Conservation (phyloP, 1,140 invertebrate genomes). For the Aphaenogaster ashmeadi region DNA sequence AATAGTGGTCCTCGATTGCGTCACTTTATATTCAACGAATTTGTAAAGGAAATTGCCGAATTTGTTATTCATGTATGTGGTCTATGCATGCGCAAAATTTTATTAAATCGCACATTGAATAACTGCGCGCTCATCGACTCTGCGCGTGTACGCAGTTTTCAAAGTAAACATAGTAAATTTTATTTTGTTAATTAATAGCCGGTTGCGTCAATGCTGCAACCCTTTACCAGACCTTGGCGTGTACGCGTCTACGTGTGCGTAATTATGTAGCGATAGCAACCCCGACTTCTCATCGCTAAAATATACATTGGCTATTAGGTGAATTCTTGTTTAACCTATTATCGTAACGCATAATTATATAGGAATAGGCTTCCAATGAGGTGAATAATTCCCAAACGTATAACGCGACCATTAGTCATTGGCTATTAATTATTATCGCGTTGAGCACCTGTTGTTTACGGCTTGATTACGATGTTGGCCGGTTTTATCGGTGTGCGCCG, state of each 20-base stretch:
- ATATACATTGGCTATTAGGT: conserved; percentile 57
- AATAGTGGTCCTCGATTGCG: conserved; percentile 37
- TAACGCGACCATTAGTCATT: conserved; percentile 53
- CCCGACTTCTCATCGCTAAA: conserved; percentile 21
- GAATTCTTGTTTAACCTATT: conserved; percentile 61
- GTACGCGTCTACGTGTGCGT: neutral
- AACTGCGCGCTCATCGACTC: neutral
- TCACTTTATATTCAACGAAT: conserved; percentile 44
- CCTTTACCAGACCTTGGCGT: neutral
- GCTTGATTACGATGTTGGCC: conserved; percentile 51
- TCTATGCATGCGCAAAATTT: neutral
- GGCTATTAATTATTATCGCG: conserved; percentile 64
- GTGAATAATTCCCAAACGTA: conserved; percentile 61
- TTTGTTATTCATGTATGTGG: conserved; percentile 38
- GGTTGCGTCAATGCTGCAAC: neutral
- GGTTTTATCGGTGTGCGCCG: conserved; percentile 45
- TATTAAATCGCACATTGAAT: conserved; percentile 24
- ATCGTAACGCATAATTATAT: conserved; percentile 60
- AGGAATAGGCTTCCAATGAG: conserved; percentile 59
- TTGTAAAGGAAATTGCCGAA: conserved; percentile 23
- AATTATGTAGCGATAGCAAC: conserved; percentile 12
- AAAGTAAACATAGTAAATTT: neutral
- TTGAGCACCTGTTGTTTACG: conserved; percentile 61
- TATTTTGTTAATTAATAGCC: conserved; percentile 24
- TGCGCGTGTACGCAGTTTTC: neutral